Evolutionary conservation across 1,140 invertebrate genomes (phyloP).

Genomic region (Venustaconcha ellipsiformis): DNA sequence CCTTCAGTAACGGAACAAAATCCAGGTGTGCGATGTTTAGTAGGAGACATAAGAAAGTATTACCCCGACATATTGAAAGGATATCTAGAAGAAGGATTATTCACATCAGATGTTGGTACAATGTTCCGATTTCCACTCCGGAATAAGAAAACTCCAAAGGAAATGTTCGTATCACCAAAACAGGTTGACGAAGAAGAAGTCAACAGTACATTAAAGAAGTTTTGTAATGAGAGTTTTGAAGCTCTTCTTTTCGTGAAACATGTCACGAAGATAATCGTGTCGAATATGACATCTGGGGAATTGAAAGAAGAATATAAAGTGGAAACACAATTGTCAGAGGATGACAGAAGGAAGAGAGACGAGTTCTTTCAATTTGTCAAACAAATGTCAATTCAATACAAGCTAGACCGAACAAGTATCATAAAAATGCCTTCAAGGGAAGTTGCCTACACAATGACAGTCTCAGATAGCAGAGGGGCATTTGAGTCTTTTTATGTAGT

Average conservation of each 20-base stretch:
- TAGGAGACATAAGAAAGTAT: conserved; percentile 13
- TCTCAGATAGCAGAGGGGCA: conserved; percentile 18
- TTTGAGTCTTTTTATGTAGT: conserved; percentile 35
- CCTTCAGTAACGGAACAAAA: conserved; percentile 27
- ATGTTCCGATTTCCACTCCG: conserved; percentile 42
- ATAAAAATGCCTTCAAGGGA: conserved; percentile 14
- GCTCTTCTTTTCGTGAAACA: conserved; percentile 48
- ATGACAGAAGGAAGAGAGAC: conserved; percentile 4
- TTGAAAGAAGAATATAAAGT: conserved; percentile 29
- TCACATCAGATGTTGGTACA: conserved; percentile 15
- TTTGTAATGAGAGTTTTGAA: conserved; percentile 42
- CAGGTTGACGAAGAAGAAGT: conserved; percentile 24
- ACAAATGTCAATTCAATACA: background rate
- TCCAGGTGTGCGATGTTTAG: conserved; percentile 43
- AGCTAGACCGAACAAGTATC: conserved; percentile 1
- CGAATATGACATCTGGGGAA: conserved; percentile 20
- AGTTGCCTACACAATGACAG: conserved; percentile 19
- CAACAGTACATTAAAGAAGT: conserved; percentile 33
- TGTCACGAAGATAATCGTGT: conserved; percentile 34
- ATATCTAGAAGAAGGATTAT: conserved; percentile 25
- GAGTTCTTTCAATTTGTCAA: conserved; percentile 12
- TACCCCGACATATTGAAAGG: conserved; percentile 44
- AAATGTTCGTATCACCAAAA: conserved; percentile 38
- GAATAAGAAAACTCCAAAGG: conserved; percentile 34
- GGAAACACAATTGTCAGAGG: conserved; percentile 6